phyloP scores from a whole-genome alignment of 2,113 vertebrate genomes.

The Aepyceros melampus region DNA sequence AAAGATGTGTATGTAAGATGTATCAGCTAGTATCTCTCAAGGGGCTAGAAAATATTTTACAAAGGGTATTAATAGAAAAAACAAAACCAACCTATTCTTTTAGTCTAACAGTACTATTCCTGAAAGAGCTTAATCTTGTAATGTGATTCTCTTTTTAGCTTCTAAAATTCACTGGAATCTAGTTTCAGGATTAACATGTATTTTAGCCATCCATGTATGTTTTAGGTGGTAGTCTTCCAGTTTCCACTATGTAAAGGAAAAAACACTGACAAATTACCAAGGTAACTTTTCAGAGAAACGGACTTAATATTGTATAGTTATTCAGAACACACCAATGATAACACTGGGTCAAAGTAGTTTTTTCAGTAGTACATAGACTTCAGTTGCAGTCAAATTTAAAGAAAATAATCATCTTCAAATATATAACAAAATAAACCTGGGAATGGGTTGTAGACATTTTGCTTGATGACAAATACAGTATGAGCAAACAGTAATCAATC shows the following conservation, averaged over 20 bases:
- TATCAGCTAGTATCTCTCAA: background rate
- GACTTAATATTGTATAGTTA: background rate
- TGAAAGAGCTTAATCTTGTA: background rate
- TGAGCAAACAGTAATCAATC: background rate
- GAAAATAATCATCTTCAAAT: background rate
- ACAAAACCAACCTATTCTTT: background rate
- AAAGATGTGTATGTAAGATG: background rate
- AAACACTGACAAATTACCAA: background rate
- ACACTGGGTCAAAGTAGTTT: background rate
- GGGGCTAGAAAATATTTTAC: background rate
- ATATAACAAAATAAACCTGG: background rate
- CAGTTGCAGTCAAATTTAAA: background rate
- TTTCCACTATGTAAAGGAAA: background rate
- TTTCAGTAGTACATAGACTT: background rate
- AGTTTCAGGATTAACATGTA: background rate
- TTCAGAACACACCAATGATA: background rate
- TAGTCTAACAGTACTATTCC: background rate
- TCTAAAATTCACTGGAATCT: background rate
- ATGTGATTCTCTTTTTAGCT: background rate
- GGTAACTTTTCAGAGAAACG: background rate
- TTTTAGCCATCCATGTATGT: background rate
- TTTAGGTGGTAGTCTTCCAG: background rate
- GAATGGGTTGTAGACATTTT: background rate
- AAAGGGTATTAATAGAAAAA: background rate
- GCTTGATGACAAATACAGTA: background rate